Base-by-base conservation (phyloP, 2,797 vertebrate species). In the Sebastes taczanowskii region DNA sequence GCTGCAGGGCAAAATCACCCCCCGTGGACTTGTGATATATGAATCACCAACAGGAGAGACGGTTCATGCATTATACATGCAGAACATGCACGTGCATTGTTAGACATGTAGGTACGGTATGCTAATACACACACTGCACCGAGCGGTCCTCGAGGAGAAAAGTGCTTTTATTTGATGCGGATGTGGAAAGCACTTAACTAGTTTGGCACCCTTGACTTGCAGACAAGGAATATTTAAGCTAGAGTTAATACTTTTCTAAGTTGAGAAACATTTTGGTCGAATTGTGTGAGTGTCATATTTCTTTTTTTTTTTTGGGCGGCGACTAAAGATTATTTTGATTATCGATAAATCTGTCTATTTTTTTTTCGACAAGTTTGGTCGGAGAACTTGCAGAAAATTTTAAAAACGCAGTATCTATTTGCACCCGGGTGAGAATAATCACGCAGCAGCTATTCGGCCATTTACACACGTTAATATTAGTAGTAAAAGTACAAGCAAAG, bases 1-100 rank as follows among this genome's bases (percentile, higher is more conserved):
- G 61, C 82, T 79, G 59, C 73, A 71, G 5, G 20, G 27, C 7
- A n/a, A 73, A 86, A 89, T 77, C 6, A 78, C 25, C 71, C 46
- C 56, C 77, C 64, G 25, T 42, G 66, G 80, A 77, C 49, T 58
- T 30, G 35, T 27, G 63, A 38, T 38, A 18, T 14, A 22, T 74
- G 42, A 88, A 62, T 86, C 73, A 70, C 11, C 62, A 69, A 53
- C 53, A 56, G 63, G 59, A 76, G 61, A 56, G 34, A 64, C 7
- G 0, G 18, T 32, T 32, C 18, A 79, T 72, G 63, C 65, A 60
- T 78, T 78, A 68, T 71, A 67, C 49, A 84, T 90, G 58, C 27
- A 60, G 38, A 46, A 56, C 35, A 65, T 77, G 64, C 16, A 56
- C 77, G 49, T 75, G 23, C 11, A 66, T 20, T 30, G 60, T 52